Base-by-base conservation (phyloP, 2,797 vertebrate genomes). In the Sebastes itinus region DNA sequence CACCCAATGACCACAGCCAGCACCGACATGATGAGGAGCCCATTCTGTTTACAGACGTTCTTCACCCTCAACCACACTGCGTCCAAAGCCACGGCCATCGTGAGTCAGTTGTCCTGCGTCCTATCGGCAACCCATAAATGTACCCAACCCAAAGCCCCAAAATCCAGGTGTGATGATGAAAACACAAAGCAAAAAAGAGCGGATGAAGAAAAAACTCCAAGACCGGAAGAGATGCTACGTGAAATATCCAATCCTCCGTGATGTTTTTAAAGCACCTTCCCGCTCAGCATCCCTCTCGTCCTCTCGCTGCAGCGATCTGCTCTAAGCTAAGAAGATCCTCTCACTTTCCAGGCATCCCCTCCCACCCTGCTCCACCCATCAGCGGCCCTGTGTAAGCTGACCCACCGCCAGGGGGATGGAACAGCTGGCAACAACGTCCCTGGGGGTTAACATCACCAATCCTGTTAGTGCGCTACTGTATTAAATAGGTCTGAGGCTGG, bases 21-120 rank as follows among this genome's bases (percentile, higher is more conserved):
- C 81, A 99, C 98, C 0, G 98, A 99, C 84, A 99, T 96, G 92
- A 99, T 97, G 87, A 99, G 97, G 83, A 99, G 95, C 22, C 98
- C 97, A 0, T 99, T 99, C 91, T 96, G 97, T 83, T 95, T 97
- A 91, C 97, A 99, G 72, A 98, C 97, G 6, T 97, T 97, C 92
- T 97, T 97, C 90, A 97, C 96, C 81, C 97, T 96, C 80, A 95
- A 87, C 89, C 97, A 96, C 83, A 97, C 82, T 18, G 97, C 96
- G 11, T 97, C 97, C 87, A 97, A 70, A 72, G 94, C 96, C 94
- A 96, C 96, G 8, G 96, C 97, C 97, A 98, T 99, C 80, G 66
- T 88, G 88, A 93, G 88, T 93, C 84, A 68, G 74, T 82, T 78
- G 84, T 83, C 84, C 87, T 72, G 80, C 72, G 69, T 82, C 68